Percentiles rank a stretch among this genome's conserved stretches.
These are phyloP conservation scores for Ellobium chinense DNA, from an alignment of 2,888 invertebrate genomes.

Conservation along the genomic window DNA sequence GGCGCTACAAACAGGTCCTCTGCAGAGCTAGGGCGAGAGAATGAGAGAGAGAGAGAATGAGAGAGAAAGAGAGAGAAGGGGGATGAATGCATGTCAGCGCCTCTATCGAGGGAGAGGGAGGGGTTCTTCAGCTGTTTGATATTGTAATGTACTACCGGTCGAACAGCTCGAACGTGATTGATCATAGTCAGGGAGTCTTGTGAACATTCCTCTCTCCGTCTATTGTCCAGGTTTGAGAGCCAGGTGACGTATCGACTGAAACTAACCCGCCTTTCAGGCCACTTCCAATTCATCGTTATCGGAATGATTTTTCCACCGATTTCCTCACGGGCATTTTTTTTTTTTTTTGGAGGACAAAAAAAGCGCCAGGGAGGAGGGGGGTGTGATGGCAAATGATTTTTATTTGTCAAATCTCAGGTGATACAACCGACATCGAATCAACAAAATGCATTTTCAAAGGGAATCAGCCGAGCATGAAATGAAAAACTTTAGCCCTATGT, in stretches of 20 bases:
- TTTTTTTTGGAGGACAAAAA: background rate
- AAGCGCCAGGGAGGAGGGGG: too few relatives aligned
- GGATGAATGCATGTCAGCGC: too few relatives aligned
- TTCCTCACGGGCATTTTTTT: background rate
- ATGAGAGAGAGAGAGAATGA: too few relatives aligned
- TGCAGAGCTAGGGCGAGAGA: too few relatives aligned
- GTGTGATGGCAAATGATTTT: too few relatives aligned
- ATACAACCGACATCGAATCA: background rate
- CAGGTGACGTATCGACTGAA: background rate
- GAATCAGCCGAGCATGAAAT: conserved; percentile 26
- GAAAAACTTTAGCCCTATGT: conserved; percentile 19
- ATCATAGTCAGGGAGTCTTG: background rate
- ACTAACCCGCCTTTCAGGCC: background rate
- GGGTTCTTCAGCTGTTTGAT: too few relatives aligned
- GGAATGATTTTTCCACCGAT: too few relatives aligned
- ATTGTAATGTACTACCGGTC: too few relatives aligned
- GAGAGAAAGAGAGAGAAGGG: too few relatives aligned
- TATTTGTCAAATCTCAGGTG: too few relatives aligned
- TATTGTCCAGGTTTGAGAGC: background rate
- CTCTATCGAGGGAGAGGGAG: too few relatives aligned
- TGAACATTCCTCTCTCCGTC: background rate
- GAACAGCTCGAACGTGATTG: background rate
- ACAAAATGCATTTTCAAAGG: conserved; percentile 7
- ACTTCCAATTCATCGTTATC: background rate
- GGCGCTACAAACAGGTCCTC: background rate